Evolutionary conservation across 2,888 invertebrate species (phyloP), one percentile per base, ranked within the genome.

Genomic region (Stenurella melanura): DNA sequence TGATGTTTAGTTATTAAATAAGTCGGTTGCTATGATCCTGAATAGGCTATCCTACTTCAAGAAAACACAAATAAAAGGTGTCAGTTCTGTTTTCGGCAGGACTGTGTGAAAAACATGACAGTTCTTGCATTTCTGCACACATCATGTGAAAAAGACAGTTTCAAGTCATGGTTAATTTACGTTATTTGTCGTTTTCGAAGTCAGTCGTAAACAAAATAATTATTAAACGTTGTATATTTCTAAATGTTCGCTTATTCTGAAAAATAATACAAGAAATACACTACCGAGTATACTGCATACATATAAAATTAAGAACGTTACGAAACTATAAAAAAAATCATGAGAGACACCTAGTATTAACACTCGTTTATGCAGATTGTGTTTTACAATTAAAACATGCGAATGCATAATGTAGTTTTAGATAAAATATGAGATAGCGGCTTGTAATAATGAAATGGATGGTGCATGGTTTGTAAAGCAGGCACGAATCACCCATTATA

Each of bases 401-500:
- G 73, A 67, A 77, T 63, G 75, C 76, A 73, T 73, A 75, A 76
- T 76, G 68, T 66, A 76, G 58, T 69, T 73, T 76, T 73, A 66
- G 76, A 76, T 76, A 76, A 73, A 79, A 77, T 74, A 79, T 74
- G 72, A 79, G 56, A 75, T 73, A 77, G 69, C 30, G 63, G 69
- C 58, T 74, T 71, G 79, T 79, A 80, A 69, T 78, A 78, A 78
- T 75, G 58, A 72, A 80, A 79, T 57, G 78, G 76, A 71, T 74
- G 77, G 70, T 81, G 56, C 67, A 73, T 63, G 76, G 78, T 82
- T 81, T 80, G 77, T 81, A 79, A 81, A 81, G 78, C 78, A 71
- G 63, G 79, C 81, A 81, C 82, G 81, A 79, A 81, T 77, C 76
- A 75, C 77, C 81, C 79, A 80, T 82, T 81, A 81, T 73, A 74